Percentiles rank a stretch among this genome's conserved stretches.
Conservation (phyloP, 2,797 vertebrate genomes). For the Mormyrus proboscirostris region DNA sequence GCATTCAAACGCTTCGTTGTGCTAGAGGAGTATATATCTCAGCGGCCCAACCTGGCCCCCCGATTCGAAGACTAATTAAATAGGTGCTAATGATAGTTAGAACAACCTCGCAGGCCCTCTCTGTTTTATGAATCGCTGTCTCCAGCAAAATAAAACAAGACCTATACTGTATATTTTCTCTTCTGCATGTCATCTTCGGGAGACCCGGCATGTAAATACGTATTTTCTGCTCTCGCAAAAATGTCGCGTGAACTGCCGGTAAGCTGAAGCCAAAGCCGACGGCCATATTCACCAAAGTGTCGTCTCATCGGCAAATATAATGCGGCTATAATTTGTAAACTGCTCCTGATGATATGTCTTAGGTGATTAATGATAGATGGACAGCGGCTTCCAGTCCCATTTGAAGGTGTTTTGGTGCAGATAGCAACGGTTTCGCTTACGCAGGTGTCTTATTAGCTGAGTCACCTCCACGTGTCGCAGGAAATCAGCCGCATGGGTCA, state of each 20-base stretch:
- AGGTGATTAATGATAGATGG: background rate
- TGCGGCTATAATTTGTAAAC: background rate
- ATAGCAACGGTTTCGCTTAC: background rate
- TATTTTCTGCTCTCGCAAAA: background rate
- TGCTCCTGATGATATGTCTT: background rate
- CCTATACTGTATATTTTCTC: background rate
- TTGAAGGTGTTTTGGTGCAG: background rate
- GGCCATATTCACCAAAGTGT: background rate
- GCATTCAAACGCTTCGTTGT: background rate
- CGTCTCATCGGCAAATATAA: background rate
- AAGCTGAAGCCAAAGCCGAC: background rate
- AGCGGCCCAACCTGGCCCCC: background rate
- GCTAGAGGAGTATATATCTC: background rate
- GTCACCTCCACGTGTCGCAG: background rate
- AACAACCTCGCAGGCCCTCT: background rate
- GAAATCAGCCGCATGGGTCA: background rate
- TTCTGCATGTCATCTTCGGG: background rate
- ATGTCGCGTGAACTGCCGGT: background rate
- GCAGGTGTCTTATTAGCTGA: background rate
- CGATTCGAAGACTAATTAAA: background rate
- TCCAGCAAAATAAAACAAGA: background rate
- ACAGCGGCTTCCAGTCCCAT: background rate
- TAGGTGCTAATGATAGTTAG: background rate
- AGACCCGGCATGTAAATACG: background rate
- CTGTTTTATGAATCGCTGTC: background rate